Percentiles rank a stretch among this genome's conserved stretches.
Evolutionary conservation across 2,888 invertebrate genomes (phyloP).

Genomic region (Clistopyga incitator): DNA sequence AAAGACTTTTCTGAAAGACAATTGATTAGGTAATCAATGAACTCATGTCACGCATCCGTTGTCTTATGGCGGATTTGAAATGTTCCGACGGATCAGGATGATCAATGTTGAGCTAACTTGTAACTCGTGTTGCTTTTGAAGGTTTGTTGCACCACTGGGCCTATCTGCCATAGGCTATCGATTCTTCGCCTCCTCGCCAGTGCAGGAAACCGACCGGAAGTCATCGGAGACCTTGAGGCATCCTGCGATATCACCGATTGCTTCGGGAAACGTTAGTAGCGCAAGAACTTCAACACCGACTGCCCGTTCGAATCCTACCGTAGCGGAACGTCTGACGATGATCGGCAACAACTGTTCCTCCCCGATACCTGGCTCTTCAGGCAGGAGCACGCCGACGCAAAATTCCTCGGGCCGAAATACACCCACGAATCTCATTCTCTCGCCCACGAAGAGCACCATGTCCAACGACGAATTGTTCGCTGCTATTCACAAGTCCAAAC

Average conservation of each 20-base stretch:
- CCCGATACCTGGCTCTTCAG: constrained; percentile 64
- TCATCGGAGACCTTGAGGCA: constrained; percentile 73
- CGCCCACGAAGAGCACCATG: constrained; percentile 90
- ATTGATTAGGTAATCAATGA: too few species aligned
- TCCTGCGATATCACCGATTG: constrained; percentile 80
- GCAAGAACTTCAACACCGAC: constrained; percentile 79
- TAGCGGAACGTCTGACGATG: constrained; percentile 77
- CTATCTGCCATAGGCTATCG: constrained; percentile 80
- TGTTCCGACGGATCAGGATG: background rate
- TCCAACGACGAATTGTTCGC: constrained; percentile 92
- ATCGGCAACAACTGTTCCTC: constrained; percentile 71
- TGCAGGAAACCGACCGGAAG: constrained; percentile 73
- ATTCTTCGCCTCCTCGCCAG: constrained; percentile 80
- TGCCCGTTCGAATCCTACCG: constrained; percentile 74
- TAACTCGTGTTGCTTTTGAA: constrained; percentile 60
- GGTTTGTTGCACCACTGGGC: constrained; percentile 79
- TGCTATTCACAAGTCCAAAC: constrained; percentile 91
- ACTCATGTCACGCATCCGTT: background rate
- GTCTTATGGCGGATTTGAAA: background rate
- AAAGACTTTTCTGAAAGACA: background rate
- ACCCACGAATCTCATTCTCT: constrained; percentile 83
- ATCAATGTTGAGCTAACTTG: background rate
- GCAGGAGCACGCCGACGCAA: constrained; percentile 67
- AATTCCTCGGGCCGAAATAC: constrained; percentile 76
- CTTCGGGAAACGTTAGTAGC: constrained; percentile 54